phyloP scores from a whole-genome alignment of 2,797 vertebrate species.

The Setipinna tenuifilis region DNA sequence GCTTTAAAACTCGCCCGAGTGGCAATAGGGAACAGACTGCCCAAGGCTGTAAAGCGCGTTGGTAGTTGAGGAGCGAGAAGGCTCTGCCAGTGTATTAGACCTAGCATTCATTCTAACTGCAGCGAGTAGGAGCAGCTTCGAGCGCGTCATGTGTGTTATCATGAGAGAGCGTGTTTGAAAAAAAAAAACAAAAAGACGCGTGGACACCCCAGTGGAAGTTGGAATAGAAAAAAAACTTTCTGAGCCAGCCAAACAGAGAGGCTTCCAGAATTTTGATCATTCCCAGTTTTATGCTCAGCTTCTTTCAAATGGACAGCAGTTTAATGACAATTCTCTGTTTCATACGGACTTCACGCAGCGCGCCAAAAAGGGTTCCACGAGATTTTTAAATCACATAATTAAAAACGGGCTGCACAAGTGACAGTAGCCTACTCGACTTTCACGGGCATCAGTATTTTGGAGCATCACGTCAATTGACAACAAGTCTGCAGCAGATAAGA shows the following conservation, averaged over 20 bases:
- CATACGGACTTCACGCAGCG: not conserved
- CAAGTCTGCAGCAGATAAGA: constrained; percentile 39
- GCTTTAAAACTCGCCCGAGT: constrained; percentile 73
- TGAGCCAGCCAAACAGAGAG: constrained; percentile 7
- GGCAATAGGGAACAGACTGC: constrained; percentile 47
- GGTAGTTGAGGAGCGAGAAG: constrained; percentile 19
- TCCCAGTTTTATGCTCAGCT: not conserved
- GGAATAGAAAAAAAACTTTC: constrained; percentile 5
- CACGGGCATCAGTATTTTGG: not conserved
- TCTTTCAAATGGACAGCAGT: constrained; percentile 5
- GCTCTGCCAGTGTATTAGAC: not conserved
- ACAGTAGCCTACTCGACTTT: not conserved
- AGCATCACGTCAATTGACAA: not conserved
- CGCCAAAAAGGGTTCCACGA: constrained; percentile 11
- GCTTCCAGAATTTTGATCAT: not conserved
- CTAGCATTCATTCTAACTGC: not conserved
- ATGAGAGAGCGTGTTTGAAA: constrained; percentile 19
- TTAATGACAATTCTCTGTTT: not conserved
- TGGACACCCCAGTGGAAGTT: constrained; percentile 3
- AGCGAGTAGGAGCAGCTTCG: not conserved
- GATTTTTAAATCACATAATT: not conserved
- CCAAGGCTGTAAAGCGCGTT: constrained; percentile 54
- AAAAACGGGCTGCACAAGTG: not conserved
- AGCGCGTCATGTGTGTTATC: constrained; percentile 26
- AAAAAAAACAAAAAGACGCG: not conserved